These are phyloP conservation scores for Eurypyga helias DNA, from an alignment of 2,113 vertebrate genomes.

Conservation along the genomic window DNA sequence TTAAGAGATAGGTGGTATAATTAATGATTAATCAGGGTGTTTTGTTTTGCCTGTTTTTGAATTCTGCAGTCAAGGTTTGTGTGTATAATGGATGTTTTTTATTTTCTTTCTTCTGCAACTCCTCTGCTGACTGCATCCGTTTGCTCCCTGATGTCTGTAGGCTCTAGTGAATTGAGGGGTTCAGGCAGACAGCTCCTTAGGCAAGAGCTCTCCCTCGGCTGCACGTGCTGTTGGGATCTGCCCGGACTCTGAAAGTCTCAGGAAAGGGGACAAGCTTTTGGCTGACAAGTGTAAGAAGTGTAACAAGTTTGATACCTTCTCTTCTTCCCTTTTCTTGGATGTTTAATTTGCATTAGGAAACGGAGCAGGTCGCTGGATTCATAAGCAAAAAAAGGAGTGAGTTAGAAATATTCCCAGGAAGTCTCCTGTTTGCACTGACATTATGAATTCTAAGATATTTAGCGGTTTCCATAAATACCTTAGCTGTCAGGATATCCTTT, in stretches of 20 bases:
- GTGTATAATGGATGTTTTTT: constrained; percentile 54
- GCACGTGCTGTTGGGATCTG: constrained; percentile 61
- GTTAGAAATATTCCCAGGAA: constrained; percentile 12
- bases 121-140: constrained; percentile 64
- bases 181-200: constrained; percentile 74
- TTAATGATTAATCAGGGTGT: constrained; percentile 53
- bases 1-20: neutral
- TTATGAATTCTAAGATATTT: neutral
- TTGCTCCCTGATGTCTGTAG: constrained; percentile 73
- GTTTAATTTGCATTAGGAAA: constrained; percentile 48
- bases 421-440: neutral
- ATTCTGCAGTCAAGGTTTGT: constrained; percentile 47
- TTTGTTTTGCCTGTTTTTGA: constrained; percentile 51
- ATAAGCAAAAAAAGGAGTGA: constrained; percentile 28
- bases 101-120: constrained; percentile 65
- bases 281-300: constrained; percentile 35
- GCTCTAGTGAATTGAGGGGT: constrained; percentile 73
- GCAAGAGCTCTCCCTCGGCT: constrained; percentile 42
- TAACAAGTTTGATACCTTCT: neutral
- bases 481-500: neutral
- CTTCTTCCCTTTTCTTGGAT: neutral
- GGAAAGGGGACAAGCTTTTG: constrained; percentile 45
- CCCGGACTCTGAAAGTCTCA: constrained; percentile 54
- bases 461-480: neutral
- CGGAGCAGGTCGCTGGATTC: constrained; percentile 19